phyloP scores from a whole-genome alignment of 1,140 invertebrate species.

The Hycleus cichorii region DNA sequence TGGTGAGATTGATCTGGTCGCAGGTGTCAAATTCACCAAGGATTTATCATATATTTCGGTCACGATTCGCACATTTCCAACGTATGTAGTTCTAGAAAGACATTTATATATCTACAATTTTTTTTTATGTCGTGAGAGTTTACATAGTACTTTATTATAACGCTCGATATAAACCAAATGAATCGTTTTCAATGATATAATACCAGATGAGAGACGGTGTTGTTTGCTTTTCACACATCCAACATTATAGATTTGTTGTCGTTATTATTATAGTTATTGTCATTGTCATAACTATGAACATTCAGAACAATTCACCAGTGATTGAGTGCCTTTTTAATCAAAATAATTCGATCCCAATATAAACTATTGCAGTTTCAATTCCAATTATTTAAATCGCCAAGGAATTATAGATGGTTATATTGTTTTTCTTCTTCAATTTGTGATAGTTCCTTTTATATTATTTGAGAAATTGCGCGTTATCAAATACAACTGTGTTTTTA shows the following conservation, averaged over 20 bases:
- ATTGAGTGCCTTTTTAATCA: too few relatives aligned
- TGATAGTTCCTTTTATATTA: conserved; percentile 4
- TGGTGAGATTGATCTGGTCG: conserved; percentile 16
- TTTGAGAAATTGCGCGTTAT: conserved; percentile 15
- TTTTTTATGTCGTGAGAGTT: conserved; percentile 14
- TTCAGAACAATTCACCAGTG: too few relatives aligned
- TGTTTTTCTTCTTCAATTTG: too few relatives aligned
- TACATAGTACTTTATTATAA: conserved; percentile 16
- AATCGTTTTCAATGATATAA: not conserved
- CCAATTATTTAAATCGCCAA: too few relatives aligned
- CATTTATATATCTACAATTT: conserved; percentile 18
- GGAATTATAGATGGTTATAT: too few relatives aligned
- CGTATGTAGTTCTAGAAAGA: conserved; percentile 18
- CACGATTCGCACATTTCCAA: conserved; percentile 17
- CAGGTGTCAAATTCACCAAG: conserved; percentile 18
- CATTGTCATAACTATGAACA: too few relatives aligned
- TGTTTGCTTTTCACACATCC: too few relatives aligned
- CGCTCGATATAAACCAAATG: not conserved
- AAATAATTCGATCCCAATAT: too few relatives aligned
- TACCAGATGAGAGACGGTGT: too few relatives aligned
- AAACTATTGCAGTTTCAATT: too few relatives aligned
- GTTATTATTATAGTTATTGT: too few relatives aligned
- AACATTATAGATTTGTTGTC: too few relatives aligned
- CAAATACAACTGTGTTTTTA: conserved; percentile 15
- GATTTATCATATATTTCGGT: conserved; percentile 16